Evolutionary conservation across 2,797 vertebrate genomes (phyloP).

Genomic region (Chromis chromis): DNA sequence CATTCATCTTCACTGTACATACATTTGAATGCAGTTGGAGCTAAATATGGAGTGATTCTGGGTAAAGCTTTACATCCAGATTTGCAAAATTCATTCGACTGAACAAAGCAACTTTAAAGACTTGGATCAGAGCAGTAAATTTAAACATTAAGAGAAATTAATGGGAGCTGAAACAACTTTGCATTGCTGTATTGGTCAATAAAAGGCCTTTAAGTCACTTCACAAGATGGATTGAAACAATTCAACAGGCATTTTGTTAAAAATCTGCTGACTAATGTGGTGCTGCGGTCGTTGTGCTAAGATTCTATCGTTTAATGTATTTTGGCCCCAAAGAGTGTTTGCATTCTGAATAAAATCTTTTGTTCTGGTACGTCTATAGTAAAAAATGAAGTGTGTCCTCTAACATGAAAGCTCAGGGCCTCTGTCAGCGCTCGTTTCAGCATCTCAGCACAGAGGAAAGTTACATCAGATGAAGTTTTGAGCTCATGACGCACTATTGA

Average conservation of each 20-base stretch:
- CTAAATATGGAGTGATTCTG: too few relatives aligned
- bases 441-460: slow-evolving; percentile 8
- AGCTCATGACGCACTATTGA: slow-evolving; percentile 4
- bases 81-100: not conserved
- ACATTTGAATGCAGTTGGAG: too few relatives aligned
- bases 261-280: slow-evolving; percentile 13
- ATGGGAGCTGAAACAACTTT: slow-evolving; percentile 14
- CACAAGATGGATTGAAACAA: slow-evolving; percentile 24
- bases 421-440: not conserved
- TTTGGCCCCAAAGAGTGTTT: not conserved
- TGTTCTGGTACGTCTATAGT: not conserved
- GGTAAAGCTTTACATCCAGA: not conserved
- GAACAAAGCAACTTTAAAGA: not conserved
- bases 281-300: slow-evolving; percentile 4
- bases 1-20: too few relatives aligned
- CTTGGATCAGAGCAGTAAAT: too few relatives aligned
- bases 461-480: slow-evolving; percentile 22
- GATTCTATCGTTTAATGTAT: slow-evolving; percentile 3
- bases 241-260: not conserved
- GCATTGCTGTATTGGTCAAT: slow-evolving; percentile 17
- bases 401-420: not conserved
- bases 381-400: too few relatives aligned
- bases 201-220: not conserved
- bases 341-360: not conserved
- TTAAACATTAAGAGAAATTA: slow-evolving; percentile 3